Evolutionary conservation across 1,140 invertebrate species (phyloP).

Genomic region (Zaprionus lachaisei): DNA sequence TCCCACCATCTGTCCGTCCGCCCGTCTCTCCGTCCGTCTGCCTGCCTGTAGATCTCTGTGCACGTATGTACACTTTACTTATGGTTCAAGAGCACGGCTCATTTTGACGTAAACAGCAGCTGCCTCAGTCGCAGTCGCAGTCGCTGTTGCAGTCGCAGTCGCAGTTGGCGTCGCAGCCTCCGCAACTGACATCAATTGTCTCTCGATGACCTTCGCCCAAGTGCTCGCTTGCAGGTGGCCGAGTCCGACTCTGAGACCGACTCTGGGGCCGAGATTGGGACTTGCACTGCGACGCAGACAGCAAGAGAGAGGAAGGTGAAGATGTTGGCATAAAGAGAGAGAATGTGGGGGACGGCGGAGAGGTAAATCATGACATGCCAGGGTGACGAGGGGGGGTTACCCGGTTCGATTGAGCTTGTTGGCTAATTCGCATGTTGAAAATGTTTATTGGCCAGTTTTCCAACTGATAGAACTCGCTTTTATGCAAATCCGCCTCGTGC

Average conservation of each 20-base stretch:
- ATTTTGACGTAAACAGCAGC: constrained; percentile 53
- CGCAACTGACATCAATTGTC: constrained; percentile 58
- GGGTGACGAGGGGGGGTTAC: background rate
- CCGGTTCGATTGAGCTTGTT: constrained; percentile 26
- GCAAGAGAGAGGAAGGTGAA: background rate
- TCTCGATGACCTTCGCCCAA: constrained; percentile 55
- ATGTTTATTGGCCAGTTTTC: constrained; percentile 15
- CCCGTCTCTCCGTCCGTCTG: background rate
- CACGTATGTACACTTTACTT: constrained; percentile 31
- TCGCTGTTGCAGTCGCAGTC: constrained; percentile 7
- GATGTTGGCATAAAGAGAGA: background rate
- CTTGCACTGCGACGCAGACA: background rate
- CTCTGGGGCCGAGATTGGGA: background rate
- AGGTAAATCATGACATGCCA: constrained; percentile 36
- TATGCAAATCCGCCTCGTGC: constrained; percentile 8
- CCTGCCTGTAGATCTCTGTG: background rate
- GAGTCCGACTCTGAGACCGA: background rate
- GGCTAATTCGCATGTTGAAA: constrained; percentile 7
- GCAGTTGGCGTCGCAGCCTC: constrained; percentile 23
- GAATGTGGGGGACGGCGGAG: background rate
- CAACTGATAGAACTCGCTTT: constrained; percentile 8
- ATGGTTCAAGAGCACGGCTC: constrained; percentile 54
- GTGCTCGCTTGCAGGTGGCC: constrained; percentile 49
- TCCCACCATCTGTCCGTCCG: background rate
- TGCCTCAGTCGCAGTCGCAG: constrained; percentile 21